A percentile compares a stretch with the other conserved stretches of the same genome.
phyloP scores from a whole-genome alignment of 2,797 vertebrate genomes.

The Sebastes iracundus region DNA sequence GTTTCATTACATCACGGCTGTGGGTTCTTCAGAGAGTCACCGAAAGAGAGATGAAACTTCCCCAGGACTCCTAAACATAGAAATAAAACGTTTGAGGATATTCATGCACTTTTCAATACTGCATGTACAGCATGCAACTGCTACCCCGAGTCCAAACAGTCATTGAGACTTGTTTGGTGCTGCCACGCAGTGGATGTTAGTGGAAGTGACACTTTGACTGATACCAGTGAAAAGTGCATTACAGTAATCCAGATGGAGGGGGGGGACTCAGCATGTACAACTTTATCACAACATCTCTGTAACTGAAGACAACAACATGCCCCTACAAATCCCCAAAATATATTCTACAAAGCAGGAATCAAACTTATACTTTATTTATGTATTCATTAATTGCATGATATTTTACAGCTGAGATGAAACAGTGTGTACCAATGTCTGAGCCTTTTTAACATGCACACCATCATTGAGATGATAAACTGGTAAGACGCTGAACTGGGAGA shows the following conservation, averaged over 20 bases:
- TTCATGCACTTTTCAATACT: not conserved
- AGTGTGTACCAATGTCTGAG: not conserved
- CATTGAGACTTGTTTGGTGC: conserved; percentile 20
- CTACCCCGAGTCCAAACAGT: not conserved
- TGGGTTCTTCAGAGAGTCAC: not conserved
- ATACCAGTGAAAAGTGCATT: not conserved
- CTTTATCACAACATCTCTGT: not conserved
- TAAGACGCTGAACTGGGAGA: not conserved
- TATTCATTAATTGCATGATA: not conserved
- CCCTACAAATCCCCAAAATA: not conserved
- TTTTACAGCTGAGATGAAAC: not conserved
- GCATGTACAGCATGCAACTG: no score
- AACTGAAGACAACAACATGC: not conserved
- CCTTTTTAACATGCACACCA: not conserved
- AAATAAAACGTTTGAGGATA: not conserved
- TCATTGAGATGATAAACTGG: not conserved
- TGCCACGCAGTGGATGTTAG: conserved; percentile 52
- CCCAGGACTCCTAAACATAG: not conserved
- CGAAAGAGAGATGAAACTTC: not conserved
- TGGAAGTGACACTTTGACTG: not conserved
- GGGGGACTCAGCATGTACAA: not conserved
- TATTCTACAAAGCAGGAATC: not conserved
- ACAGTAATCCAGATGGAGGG: not conserved
- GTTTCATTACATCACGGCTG: not conserved
- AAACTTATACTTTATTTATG: not conserved